Conservation (phyloP, 1,140 invertebrate species). For the Bombus soroeensis region DNA sequence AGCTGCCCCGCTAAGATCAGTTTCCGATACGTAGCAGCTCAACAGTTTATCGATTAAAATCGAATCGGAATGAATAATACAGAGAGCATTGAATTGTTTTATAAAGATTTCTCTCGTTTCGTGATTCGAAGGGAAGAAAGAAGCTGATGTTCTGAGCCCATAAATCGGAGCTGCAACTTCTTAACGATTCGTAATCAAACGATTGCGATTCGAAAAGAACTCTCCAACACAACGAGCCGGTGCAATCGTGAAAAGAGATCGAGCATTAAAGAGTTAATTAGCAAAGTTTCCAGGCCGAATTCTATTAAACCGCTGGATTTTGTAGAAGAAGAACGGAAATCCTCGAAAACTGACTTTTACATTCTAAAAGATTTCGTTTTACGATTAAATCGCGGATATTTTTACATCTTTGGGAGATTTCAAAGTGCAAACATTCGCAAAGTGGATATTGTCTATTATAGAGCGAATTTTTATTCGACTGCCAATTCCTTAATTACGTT, state of each 20-base stretch:
- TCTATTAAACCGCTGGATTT: constrained; percentile 31
- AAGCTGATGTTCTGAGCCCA: no score
- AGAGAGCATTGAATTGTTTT: not conserved
- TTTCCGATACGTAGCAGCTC: not conserved
- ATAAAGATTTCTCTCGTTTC: constrained; percentile 14
- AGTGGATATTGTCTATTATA: no score
- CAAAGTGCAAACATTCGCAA: not conserved
- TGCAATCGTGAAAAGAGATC: not conserved
- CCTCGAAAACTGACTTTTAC: constrained; percentile 6
- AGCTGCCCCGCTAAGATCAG: not conserved
- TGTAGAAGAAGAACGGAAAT: not conserved
- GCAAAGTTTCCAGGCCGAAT: constrained; percentile 33
- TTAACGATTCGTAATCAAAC: constrained; percentile 14
- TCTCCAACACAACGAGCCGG: not conserved
- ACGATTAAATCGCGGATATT: no score
- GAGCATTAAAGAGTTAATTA: constrained; percentile 45
- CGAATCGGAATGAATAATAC: constrained; percentile 27
- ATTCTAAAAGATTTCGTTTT: not conserved
- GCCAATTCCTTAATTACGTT: no score
- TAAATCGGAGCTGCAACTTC: not conserved
- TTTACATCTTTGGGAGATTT: not conserved
- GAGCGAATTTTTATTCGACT: no score
- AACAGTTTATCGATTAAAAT: constrained; percentile 5
- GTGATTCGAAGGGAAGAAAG: not conserved
- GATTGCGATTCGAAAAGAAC: constrained; percentile 20